These are phyloP conservation scores for Stenotaenia linearis DNA, from an alignment of 2,888 invertebrate genomes.

Conservation along the genomic window DNA sequence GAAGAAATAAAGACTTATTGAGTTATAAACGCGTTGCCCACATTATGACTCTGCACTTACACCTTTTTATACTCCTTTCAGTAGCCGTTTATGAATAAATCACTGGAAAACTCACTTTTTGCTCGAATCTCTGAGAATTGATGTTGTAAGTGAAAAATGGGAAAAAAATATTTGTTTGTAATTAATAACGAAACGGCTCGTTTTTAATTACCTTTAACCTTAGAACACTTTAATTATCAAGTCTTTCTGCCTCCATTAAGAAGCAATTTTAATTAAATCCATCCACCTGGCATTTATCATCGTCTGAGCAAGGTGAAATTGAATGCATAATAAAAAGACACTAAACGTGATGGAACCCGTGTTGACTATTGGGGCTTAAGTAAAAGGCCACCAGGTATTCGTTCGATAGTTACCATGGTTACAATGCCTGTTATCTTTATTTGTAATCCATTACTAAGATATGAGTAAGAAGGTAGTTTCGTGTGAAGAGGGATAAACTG, in stretches of 20 bases:
- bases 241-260: not conserved
- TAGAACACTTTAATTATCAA: too few species aligned
- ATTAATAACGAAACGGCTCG: not conserved
- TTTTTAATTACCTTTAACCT: not conserved
- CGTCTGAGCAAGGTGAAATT: not conserved
- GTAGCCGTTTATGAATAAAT: not conserved
- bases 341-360: not conserved
- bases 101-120: too few species aligned
- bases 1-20: not conserved
- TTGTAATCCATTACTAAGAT: not conserved
- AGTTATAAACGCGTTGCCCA: not conserved
- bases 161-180: too few species aligned
- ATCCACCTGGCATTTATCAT: not conserved
- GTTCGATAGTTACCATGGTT: not conserved
- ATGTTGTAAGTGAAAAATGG: too few species aligned
- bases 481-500: not conserved
- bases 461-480: not conserved
- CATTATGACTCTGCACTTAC: not conserved
- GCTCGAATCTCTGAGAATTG: too few species aligned
- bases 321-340: not conserved
- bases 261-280: not conserved
- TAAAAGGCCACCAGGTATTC: not conserved
- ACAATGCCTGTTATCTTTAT: conserved; percentile 3
- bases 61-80: not conserved
- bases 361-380: not conserved